phyloP scores from a whole-genome alignment of 2,888 invertebrate species.

The Fabriciana adippe region DNA sequence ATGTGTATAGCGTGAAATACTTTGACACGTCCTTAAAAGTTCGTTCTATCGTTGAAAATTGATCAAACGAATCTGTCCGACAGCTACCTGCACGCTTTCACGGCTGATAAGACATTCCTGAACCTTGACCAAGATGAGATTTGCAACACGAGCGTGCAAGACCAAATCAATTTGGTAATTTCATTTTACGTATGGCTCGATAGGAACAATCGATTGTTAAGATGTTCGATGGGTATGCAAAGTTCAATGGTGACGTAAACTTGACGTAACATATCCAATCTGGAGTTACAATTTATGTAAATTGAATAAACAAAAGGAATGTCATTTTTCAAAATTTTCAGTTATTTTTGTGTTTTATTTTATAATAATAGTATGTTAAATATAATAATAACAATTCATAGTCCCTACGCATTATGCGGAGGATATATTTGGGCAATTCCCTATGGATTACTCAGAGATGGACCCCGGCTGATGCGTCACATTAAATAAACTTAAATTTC shows the following conservation, averaged over 20 bases:
- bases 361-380: no score
- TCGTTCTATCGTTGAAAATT: constrained; percentile 33
- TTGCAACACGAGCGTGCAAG: constrained; percentile 14
- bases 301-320: no score
- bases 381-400: no score
- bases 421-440: no score
- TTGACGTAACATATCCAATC: no score
- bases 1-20: constrained; percentile 26
- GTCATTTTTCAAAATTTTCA: no score
- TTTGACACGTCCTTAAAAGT: constrained; percentile 30
- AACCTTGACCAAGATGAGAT: constrained; percentile 31
- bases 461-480: no score
- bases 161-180: constrained; percentile 27
- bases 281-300: no score
- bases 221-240: not conserved
- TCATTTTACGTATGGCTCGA: constrained; percentile 3
- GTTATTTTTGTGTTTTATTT: no score
- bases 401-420: no score
- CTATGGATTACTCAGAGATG: no score
- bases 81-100: constrained; percentile 22
- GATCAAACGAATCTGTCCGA: constrained; percentile 40
- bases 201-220: not conserved
- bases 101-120: constrained; percentile 31
- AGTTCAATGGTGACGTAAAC: not conserved
- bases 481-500: no score